Evolutionary conservation across 2,797 vertebrate species (phyloP), one percentile per base, ranked within the genome.

Genomic region (Pseudomugil tenellus): DNA sequence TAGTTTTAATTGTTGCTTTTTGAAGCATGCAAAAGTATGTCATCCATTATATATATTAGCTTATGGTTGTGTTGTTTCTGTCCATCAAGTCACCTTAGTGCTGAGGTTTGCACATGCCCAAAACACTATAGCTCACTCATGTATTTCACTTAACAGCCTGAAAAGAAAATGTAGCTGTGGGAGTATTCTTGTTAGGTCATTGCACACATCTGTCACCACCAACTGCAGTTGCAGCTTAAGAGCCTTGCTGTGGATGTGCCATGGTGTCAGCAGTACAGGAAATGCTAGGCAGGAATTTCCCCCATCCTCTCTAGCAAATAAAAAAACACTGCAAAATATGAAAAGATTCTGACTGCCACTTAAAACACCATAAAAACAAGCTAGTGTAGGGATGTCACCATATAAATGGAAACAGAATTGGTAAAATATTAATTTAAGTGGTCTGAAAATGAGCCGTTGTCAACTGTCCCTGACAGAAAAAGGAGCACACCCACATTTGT

Each of bases 191-290:
- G 83, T 89, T 89, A 91, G 90, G 89, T 92, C 90, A 91, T 81
- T 86, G 90, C 83, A 89, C 90, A 91, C 84, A 89, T 91, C 90
- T 91, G 85, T 88, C 91, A 85, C 83, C 85, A 83, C 85, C 76
- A 72, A 80, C 80, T 84, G 84, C 74, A 69, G 80, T 54, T 55
- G 74, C 73, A 80, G 82, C 86, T 85, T 90, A 88, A 90, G 84
- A 89, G 90, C 87, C 72, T 76, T 8, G 73, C 76, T 65, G 63
- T 5, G 26, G 77, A 88, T 79, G 84, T 84, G 81, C 76, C 58
- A 16, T 16, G 43, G 72, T 76, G 84, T 83, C 76, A 76, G 67
- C 66, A 4, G 19, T 32, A 76, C 62, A 72, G 69, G 67, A 81
- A 81, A 82, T 54, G 74, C 67, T 39, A 70, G 69, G 63, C 71